Base-by-base conservation (phyloP, 2,888 invertebrate species). In the Melikaiella ostensackeni region DNA sequence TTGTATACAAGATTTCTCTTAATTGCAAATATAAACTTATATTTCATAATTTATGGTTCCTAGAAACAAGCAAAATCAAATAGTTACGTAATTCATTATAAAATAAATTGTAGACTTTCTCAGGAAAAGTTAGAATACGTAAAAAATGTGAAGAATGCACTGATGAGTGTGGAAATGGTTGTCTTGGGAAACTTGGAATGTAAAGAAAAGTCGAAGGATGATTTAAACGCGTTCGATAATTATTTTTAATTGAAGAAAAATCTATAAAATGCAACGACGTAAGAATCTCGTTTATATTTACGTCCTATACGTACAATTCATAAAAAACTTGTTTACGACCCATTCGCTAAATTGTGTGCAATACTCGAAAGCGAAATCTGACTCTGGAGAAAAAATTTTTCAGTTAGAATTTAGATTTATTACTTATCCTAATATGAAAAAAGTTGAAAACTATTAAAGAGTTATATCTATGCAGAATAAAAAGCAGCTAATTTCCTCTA, bases 231-330 rank as follows among this genome's bases (percentile, higher is more conserved):
- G 13, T 57, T 24, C 57, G 57, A 57, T 57, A 57, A 57, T 57
- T 57, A 57, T 57, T 57, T 57, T 57, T 57, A 57, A 57, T 57
- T 57, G 13, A 21, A 57, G 24, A 57, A 57, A 57, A 57, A 57
- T 57, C 21, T 57, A 24, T 57, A 24, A 24, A 57, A 57, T 21
- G 2, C 24, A 24, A 57, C 24, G 21, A 24, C 57, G 13, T 57
- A 24, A 57, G 57, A 57, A 24, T 13, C 57, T 57, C 24, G 9
- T 57, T 24, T 24, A 57, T 57, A 57, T 57, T 57, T 13, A 57
- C 21, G 24, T 24, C 57, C 24, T n/a, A n/a, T 57, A 24, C 13
- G 1, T 13, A 13, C 24, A 57, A 57, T 57, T 57, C 24, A 57
- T 57, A 24, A 57, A 57, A 57, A 57, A 13, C 5, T 24, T 57